Evolutionary conservation across 1,140 invertebrate genomes (phyloP).

Genomic region (Drosophila littoralis): DNA sequence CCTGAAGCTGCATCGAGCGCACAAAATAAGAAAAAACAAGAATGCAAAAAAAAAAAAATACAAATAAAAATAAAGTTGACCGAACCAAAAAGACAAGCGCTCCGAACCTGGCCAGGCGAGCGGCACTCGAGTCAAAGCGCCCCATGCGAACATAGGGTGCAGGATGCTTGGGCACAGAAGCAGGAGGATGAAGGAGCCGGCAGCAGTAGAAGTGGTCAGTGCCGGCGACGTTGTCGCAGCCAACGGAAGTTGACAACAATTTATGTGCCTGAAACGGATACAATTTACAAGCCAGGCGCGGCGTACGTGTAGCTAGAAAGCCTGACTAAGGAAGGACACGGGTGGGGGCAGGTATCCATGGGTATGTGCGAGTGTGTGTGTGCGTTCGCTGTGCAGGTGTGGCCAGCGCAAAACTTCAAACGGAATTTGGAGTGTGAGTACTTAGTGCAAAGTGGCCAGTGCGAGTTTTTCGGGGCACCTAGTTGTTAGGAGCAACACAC

Average conservation of each 20-base stretch:
- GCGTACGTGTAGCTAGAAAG: constrained; percentile 60
- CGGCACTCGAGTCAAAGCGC: constrained; percentile 74
- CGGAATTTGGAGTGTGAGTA: constrained; percentile 81
- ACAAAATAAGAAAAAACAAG: constrained; percentile 21
- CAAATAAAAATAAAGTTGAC: constrained; percentile 66
- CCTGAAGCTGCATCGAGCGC: constrained; percentile 64
- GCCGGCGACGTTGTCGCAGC: constrained; percentile 77
- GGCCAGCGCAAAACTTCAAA: constrained; percentile 73
- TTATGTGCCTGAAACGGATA: constrained; percentile 83
- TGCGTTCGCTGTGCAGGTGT: constrained; percentile 58
- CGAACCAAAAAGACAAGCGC: constrained; percentile 58
- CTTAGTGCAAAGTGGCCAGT: constrained; percentile 78
- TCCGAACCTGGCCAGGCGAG: constrained; percentile 41
- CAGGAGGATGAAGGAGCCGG: background rate
- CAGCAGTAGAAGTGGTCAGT: constrained; percentile 73
- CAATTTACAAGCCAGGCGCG: constrained; percentile 77
- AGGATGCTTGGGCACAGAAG: constrained; percentile 31
- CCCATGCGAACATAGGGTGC: constrained; percentile 47
- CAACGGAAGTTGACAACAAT: constrained; percentile 83
- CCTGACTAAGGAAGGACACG: background rate
- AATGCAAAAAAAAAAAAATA: constrained; percentile 25
- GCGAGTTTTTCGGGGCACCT: constrained; percentile 40
- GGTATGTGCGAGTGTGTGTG: constrained; percentile 11
- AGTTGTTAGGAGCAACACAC: constrained; percentile 62
- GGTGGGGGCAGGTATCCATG: background rate